Base-by-base conservation (phyloP, 1,140 invertebrate genomes). In the Trachymyrmex septentrionalis region DNA sequence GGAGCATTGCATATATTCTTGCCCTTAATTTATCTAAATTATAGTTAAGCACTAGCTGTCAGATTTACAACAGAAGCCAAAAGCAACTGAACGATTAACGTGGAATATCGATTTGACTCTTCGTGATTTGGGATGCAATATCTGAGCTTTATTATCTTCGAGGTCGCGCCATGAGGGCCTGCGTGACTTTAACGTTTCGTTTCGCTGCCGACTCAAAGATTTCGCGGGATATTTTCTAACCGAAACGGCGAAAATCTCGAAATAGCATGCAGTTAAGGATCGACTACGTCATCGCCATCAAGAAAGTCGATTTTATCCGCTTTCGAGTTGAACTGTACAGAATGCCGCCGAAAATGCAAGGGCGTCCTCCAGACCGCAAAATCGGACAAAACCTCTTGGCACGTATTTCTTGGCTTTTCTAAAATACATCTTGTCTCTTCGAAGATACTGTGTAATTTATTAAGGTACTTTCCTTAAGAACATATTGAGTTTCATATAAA, bases 41-140 rank as follows among this genome's bases (percentile, higher is more conserved):
- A 81, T 16, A 44, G 48, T 81, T 72, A 81, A 81, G 50, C 21
- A 81, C 78, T n/a, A 10, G 10, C 77, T 81, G 67, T 82, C 80
- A 73, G 67, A 73, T 73, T 73, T 73, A 67, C 80, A 61, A 5
- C 27, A 55, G 5, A 66, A 61, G 12, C 38, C 55, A 1, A 59
- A 61, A 82, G 6, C 67, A 19, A 82, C 67, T 14, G 24, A 21
- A 19, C 67, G 80, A 82, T 82, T 82, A 82, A 30, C 50, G 53
- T 82, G 55, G 67, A 82, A 73, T 82, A 82, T 90, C 78, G 88
- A 86, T 90, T 76, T 34, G 84, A 67, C 88, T 87, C 63, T 89
- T 88, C 88, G 88, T 90, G 88, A 90, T 90, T 90, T 53, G 64
- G 80, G 88, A 90, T 90, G 88, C 64, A 90, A 90, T 90, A 90